A percentile compares a stretch with the other conserved stretches of the same genome.
These are phyloP conservation scores for Aradophagus sp. DNA, from an alignment of 1,140 invertebrate species.

Conservation along the genomic window DNA sequence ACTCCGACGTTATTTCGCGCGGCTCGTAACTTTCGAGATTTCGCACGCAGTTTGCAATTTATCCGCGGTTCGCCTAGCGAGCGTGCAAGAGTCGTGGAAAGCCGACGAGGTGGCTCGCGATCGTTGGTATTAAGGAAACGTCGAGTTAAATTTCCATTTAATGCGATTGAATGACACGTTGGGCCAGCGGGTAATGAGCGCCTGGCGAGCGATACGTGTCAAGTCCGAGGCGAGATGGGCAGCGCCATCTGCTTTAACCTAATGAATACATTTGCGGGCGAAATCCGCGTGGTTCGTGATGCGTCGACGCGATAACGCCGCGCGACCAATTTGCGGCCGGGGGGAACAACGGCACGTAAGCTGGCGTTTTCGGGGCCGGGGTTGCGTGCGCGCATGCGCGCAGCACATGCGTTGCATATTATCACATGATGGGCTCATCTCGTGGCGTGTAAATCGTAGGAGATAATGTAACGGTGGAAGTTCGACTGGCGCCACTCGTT, in stretches of 20 bases:
- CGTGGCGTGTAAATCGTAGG: conserved; percentile 55
- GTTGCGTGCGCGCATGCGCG: conserved; percentile 53
- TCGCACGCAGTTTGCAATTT: too few relatives aligned
- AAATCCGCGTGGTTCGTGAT: conserved; percentile 27
- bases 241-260: conserved; percentile 41
- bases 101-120: too few relatives aligned
- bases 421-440: conserved; percentile 57
- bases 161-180: neutral
- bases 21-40: too few relatives aligned
- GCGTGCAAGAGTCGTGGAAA: too few relatives aligned
- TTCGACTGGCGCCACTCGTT: conserved; percentile 71
- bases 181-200: too few relatives aligned
- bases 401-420: conserved; percentile 52
- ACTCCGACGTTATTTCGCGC: too few relatives aligned
- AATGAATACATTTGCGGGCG: conserved; percentile 49
- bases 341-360: conserved; percentile 26
- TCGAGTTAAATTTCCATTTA: conserved; percentile 17
- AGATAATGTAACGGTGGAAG: conserved; percentile 64
- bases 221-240: conserved; percentile 1
- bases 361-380: conserved; percentile 16
- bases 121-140: too few relatives aligned
- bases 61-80: too few relatives aligned
- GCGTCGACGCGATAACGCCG: conserved; percentile 44
- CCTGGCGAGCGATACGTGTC: too few relatives aligned
- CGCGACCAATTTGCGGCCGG: conserved; percentile 48